Evolutionary conservation across 2,797 vertebrate genomes (phyloP).

Genomic region (Gallinago stenura): DNA sequence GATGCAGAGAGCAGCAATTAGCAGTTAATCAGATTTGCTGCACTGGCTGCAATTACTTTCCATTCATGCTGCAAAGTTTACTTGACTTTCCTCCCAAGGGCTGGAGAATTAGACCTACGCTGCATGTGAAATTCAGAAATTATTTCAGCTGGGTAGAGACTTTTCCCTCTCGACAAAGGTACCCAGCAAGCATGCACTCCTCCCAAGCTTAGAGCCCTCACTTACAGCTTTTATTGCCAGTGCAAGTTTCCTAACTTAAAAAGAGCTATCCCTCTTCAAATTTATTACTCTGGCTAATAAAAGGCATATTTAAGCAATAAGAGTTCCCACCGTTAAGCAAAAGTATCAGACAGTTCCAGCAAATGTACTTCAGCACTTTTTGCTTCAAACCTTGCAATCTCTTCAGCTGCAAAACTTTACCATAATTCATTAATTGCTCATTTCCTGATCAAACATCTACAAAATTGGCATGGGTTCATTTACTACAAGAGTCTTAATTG

Average conservation of each 20-base stretch:
- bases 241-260: not conserved
- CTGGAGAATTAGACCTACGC: not conserved
- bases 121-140: not conserved
- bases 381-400: not conserved
- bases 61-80: not conserved
- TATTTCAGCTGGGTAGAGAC: not conserved
- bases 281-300: not conserved
- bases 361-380: not conserved
- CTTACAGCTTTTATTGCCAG: not conserved
- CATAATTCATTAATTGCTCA: not conserved
- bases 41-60: constrained; percentile 23
- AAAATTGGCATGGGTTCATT: not conserved
- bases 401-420: not conserved
- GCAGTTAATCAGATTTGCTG: constrained; percentile 45
- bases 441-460: not conserved
- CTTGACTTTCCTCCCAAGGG: not conserved
- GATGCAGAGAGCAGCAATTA: not conserved
- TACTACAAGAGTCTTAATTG: not conserved
- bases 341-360: not conserved
- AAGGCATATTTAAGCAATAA: not conserved
- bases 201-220: not conserved
- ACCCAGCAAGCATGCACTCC: not conserved
- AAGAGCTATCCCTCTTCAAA: not conserved
- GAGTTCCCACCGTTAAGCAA: not conserved
- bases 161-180: not conserved